A percentile compares a stretch with the other conserved stretches of the same genome.
phyloP scores from a whole-genome alignment of 2,888 invertebrate species.

The Sphaeridia pumilis region DNA sequence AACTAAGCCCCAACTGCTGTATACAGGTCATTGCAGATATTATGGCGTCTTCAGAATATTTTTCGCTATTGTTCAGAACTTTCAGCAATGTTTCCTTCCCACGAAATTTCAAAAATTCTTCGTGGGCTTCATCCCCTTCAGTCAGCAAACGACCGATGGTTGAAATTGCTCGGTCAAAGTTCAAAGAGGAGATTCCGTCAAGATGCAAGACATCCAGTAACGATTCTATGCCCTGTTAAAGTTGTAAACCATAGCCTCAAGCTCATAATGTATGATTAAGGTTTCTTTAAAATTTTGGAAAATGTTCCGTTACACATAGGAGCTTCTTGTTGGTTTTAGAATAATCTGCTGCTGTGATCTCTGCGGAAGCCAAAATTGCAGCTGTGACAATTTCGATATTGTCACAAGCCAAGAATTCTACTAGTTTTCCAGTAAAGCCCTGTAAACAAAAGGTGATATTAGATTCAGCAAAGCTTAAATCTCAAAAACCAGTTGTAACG shows the following conservation, averaged over 20 bases:
- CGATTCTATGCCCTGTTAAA: constrained; percentile 6
- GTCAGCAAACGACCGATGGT: constrained; percentile 21
- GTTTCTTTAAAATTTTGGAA: no score
- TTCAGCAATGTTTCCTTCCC: constrained; percentile 15
- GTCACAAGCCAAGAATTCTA: constrained; percentile 9
- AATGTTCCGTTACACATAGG: no score
- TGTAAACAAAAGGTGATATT: no score
- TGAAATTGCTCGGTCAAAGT: constrained; percentile 19
- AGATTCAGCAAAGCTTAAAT: no score
- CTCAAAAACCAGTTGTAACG: no score
- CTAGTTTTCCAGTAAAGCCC: constrained; percentile 9
- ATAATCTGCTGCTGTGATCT: constrained; percentile 11
- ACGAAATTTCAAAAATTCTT: constrained; percentile 19
- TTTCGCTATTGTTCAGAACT: constrained; percentile 17
- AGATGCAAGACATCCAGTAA: constrained; percentile 4
- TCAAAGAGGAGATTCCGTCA: constrained; percentile 12
- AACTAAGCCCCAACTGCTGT: constrained; percentile 14
- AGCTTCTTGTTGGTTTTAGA: constrained; percentile 12
- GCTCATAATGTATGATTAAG: neutral
- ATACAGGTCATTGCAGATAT: constrained; percentile 22
- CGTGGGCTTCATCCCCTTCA: constrained; percentile 17
- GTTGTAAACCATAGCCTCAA: neutral
- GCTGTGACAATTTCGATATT: constrained; percentile 17
- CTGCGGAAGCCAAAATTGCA: constrained; percentile 15
- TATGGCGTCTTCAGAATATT: constrained; percentile 20